These are phyloP conservation scores for Xestobium rufovillosum DNA, from an alignment of 2,888 invertebrate genomes.

Conservation along the genomic window DNA sequence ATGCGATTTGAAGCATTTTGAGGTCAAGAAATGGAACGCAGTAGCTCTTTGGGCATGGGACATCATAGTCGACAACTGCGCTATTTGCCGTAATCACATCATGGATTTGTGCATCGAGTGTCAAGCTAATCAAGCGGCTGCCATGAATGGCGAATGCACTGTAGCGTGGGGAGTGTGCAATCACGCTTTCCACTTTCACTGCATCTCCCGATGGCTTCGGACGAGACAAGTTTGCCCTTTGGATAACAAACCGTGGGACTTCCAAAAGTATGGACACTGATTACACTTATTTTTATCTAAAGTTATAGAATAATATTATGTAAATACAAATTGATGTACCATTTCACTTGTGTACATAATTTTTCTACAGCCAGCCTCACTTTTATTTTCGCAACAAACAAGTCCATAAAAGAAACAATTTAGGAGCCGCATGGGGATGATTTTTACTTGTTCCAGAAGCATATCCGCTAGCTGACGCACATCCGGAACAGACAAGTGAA, in stretches of 20 bases:
- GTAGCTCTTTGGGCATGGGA: slow-evolving; percentile 99
- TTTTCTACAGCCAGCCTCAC: no score
- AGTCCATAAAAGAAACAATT: no score
- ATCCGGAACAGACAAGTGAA: no score
- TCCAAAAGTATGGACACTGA: slow-evolving; percentile 89
- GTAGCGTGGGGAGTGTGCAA: slow-evolving; percentile 99
- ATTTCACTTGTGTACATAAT: no score
- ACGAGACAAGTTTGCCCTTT: slow-evolving; percentile 99
- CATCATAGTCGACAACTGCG: slow-evolving; percentile 99
- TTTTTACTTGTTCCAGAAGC: no score
- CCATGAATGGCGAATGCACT: slow-evolving; percentile 97
- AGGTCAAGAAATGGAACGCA: slow-evolving; percentile 99
- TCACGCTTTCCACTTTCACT: slow-evolving; percentile 99
- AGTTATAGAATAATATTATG: no score
- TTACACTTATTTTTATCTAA: no score
- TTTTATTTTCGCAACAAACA: no score
- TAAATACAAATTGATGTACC: no score
- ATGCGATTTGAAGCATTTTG: slow-evolving; percentile 92
- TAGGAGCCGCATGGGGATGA: no score
- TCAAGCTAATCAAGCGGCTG: slow-evolving; percentile 95
- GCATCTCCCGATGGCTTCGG: slow-evolving; percentile 98
- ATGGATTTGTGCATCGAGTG: slow-evolving; percentile 99
- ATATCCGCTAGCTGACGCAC: no score
- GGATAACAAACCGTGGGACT: slow-evolving; percentile 99
- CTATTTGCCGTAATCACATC: slow-evolving; percentile 98